Evolutionary conservation across 2,888 invertebrate species (phyloP).

Genomic region (Chirona hameri): DNA sequence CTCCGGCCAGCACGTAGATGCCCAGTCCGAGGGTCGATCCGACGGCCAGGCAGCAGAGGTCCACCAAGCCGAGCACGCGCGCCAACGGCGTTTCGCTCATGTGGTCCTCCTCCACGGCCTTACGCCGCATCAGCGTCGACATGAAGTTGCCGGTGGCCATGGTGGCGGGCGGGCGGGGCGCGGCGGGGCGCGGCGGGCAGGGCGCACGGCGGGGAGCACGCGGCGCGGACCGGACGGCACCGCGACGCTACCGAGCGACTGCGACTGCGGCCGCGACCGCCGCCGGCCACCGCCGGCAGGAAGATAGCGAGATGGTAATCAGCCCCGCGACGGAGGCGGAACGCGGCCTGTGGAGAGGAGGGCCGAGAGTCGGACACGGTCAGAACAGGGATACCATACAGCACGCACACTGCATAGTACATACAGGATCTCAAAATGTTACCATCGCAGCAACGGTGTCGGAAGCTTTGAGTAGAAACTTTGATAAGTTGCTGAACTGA

Average conservation of each 20-base stretch:
- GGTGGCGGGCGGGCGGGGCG: neutral
- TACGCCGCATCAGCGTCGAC: neutral
- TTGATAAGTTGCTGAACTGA: no score
- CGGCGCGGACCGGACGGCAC: neutral
- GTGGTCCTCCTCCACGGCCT: neutral
- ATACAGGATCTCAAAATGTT: no score
- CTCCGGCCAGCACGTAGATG: conserved; percentile 88
- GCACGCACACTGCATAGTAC: no score
- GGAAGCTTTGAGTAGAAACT: no score
- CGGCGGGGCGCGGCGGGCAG: neutral
- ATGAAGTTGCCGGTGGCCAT: neutral
- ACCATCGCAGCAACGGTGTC: no score
- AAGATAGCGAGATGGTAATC: no score
- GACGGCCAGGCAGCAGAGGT: conserved; percentile 81
- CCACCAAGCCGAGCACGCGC: conserved; percentile 73
- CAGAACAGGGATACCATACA: no score
- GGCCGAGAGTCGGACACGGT: no score
- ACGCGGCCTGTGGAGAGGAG: no score
- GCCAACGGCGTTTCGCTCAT: conserved; percentile 49
- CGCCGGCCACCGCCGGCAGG: neutral
- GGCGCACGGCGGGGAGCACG: no score
- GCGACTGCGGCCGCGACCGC: neutral
- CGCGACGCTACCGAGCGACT: neutral
- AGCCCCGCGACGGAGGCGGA: no score
- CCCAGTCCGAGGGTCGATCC: conserved; percentile 89